phyloP scores from a whole-genome alignment of 64 coral and sea anemone species.

The Stichodactyla mertensii region DNA sequence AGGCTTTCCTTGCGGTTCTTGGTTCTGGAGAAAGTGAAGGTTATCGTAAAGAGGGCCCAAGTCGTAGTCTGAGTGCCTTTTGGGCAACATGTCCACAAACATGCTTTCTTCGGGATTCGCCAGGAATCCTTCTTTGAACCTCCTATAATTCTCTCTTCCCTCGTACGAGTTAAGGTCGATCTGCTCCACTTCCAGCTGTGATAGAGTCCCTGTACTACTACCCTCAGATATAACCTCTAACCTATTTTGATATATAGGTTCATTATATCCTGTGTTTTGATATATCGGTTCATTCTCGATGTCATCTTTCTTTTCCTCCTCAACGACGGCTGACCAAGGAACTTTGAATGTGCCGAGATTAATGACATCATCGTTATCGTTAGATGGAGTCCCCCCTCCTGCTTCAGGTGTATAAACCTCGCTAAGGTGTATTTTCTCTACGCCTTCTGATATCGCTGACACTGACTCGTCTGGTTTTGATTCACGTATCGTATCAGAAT shows the following conservation, averaged over 20 bases:
- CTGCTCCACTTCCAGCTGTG: neutral
- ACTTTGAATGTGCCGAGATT: neutral
- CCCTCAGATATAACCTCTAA: neutral
- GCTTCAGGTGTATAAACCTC: neutral
- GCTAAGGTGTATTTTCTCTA: neutral
- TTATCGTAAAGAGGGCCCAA: slow-evolving; percentile 7
- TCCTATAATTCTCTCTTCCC: neutral
- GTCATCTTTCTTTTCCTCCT: neutral
- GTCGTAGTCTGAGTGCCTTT: slow-evolving; percentile 6
- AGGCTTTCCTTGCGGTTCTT: neutral
- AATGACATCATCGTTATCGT: neutral
- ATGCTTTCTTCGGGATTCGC: neutral
- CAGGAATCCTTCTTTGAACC: neutral
- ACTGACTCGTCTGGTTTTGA: neutral
- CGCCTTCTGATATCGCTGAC: neutral
- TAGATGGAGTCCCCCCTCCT: neutral
- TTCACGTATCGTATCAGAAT: neutral
- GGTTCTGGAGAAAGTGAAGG: neutral
- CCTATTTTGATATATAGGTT: slow-evolving; percentile 8
- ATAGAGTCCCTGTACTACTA: neutral
- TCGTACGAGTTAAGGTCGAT: neutral
- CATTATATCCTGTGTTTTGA: neutral
- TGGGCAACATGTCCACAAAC: slow-evolving; percentile 21
- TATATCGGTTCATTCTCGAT: neutral
- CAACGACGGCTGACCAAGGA: neutral